Percentiles rank a stretch among this genome's conserved stretches.
Evolutionary conservation across 2,888 invertebrate genomes (phyloP).

Genomic region (Stramonita haemastoma): DNA sequence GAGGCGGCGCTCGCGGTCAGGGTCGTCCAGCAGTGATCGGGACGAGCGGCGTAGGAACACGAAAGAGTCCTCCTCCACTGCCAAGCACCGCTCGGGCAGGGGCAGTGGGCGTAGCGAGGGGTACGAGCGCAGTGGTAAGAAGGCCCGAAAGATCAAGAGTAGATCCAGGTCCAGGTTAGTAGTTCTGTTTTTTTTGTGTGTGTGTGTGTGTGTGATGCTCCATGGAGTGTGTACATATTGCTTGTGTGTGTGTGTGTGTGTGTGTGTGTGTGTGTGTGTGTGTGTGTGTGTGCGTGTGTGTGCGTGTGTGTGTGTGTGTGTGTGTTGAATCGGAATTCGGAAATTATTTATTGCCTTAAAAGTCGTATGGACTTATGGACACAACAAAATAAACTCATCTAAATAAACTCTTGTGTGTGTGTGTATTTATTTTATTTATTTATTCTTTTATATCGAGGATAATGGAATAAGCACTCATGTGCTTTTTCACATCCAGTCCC

Average conservation of each 20-base stretch:
- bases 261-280: not conserved
- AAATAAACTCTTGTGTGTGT: too few relatives aligned
- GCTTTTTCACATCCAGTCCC: too few relatives aligned
- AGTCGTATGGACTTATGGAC: too few relatives aligned
- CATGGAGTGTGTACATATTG: not conserved
- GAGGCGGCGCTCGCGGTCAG: constrained; percentile 58
- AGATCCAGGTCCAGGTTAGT: constrained; percentile 74
- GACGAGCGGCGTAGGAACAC: constrained; percentile 51
- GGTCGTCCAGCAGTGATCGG: constrained; percentile 62
- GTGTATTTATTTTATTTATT: too few relatives aligned
- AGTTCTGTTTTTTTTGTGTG: not conserved
- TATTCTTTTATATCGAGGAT: too few relatives aligned
- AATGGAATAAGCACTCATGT: too few relatives aligned
- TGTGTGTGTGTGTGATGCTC: not conserved
- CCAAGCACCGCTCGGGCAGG: constrained; percentile 40
- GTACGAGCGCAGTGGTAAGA: constrained; percentile 74
- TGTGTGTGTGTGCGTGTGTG: not conserved
- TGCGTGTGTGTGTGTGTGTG: not conserved
- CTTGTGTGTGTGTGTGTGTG: constrained; percentile 12
- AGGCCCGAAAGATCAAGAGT: constrained; percentile 75
- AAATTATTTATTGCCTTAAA: too few relatives aligned
- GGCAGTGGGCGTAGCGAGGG: constrained; percentile 53
- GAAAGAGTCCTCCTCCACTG: constrained; percentile 47
- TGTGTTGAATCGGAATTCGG: not conserved
- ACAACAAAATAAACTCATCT: too few relatives aligned